Conservation (phyloP, 1,140 invertebrate genomes). For the Carcinoscorpius rotundicauda region DNA sequence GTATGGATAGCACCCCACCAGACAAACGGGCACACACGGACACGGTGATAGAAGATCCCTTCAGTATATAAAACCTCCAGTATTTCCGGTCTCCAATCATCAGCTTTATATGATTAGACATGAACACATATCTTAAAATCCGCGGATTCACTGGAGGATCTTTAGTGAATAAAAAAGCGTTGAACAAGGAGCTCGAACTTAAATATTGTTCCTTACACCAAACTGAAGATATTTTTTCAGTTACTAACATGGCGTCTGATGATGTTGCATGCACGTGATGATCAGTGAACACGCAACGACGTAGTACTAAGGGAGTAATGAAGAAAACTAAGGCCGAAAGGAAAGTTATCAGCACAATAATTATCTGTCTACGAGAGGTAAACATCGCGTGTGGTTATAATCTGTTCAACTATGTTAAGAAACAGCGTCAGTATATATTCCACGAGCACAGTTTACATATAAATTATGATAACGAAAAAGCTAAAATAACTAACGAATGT, state of each 20-base stretch:
- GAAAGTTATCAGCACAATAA: neutral
- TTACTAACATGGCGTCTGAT: conserved; percentile 6
- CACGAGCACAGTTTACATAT: too few relatives aligned
- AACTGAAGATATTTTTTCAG: conserved; percentile 2
- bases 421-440: too few relatives aligned
- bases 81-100: conserved; percentile 69
- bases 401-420: too few relatives aligned
- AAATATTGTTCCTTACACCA: conserved; percentile 14
- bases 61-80: conserved; percentile 66
- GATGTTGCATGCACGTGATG: neutral
- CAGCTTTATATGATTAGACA: conserved; percentile 27
- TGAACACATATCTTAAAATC: neutral
- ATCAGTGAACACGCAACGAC: conserved; percentile 12
- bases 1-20: conserved; percentile 33
- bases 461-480: too few relatives aligned
- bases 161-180: conserved; percentile 6
- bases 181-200: conserved; percentile 3
- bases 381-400: too few relatives aligned
- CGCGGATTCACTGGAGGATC: conserved; percentile 1
- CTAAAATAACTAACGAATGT: too few relatives aligned
- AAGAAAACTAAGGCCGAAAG: conserved; percentile 9
- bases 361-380: too few relatives aligned
- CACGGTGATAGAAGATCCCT: conserved; percentile 56
- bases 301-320: conserved; percentile 6
- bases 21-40: conserved; percentile 50